Conservation (phyloP, 1,140 invertebrate genomes). For the Drosophila sp. region DNA sequence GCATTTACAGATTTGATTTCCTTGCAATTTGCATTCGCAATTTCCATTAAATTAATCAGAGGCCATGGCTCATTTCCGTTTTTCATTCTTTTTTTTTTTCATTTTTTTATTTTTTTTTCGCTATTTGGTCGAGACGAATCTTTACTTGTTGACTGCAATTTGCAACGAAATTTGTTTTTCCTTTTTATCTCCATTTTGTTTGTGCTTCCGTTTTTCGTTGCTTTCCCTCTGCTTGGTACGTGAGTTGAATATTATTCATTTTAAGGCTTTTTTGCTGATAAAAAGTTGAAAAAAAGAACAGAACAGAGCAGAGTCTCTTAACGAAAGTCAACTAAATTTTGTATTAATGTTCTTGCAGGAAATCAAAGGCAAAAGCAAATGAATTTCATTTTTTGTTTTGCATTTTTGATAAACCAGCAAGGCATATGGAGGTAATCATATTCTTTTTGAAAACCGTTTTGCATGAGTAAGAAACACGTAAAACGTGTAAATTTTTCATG, state of each 20-base stretch:
- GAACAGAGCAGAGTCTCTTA: background rate
- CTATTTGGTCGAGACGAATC: background rate
- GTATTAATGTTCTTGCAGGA: conserved; percentile 7
- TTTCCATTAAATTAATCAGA: conserved; percentile 19
- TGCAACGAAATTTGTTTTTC: conserved; percentile 14
- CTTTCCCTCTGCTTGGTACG: conserved; percentile 1
- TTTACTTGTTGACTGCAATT: conserved; percentile 16
- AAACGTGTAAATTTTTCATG: conserved; percentile 2
- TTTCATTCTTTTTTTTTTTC: background rate
- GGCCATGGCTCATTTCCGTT: conserved; percentile 18
- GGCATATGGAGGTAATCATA: conserved; percentile 5
- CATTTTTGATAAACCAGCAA: conserved; percentile 2
- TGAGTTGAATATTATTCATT: conserved; percentile 9
- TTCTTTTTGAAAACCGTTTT: background rate
- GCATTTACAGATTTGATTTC: conserved; percentile 20
- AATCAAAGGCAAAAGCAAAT: conserved; percentile 19
- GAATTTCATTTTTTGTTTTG: conserved; percentile 10
- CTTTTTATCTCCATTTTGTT: conserved; percentile 11
- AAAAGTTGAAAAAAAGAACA: background rate
- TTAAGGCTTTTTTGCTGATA: background rate
- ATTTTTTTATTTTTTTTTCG: background rate
- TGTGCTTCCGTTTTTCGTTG: conserved; percentile 4
- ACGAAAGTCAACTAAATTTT: conserved; percentile 16
- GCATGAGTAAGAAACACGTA: conserved; percentile 4
- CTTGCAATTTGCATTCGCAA: conserved; percentile 14